These are phyloP conservation scores for Dicyrtoma fusca DNA, from an alignment of 2,888 invertebrate genomes.

Conservation along the genomic window DNA sequence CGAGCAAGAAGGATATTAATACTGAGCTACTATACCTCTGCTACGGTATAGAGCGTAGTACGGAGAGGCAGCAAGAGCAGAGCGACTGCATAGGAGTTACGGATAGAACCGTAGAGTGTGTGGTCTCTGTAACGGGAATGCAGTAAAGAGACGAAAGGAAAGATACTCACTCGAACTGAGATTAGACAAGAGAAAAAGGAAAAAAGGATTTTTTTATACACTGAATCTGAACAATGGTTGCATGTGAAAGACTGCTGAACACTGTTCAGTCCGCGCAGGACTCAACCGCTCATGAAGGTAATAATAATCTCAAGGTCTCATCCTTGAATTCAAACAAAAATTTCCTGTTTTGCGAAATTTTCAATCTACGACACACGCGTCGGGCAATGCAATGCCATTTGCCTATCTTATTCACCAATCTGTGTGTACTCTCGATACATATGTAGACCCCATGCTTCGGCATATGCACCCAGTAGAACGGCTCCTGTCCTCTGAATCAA, in stretches of 20 bases:
- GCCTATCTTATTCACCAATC: no score
- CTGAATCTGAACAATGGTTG: slow-evolving; percentile 35
- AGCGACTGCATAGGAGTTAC: no score
- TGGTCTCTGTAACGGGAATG: slow-evolving; percentile 30
- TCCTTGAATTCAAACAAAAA: slow-evolving; percentile 39
- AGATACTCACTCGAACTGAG: no score
- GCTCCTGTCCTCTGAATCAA: not conserved
- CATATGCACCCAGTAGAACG: not conserved
- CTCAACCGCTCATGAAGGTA: slow-evolving; percentile 35
- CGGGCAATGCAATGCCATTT: slow-evolving; percentile 15
- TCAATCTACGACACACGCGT: slow-evolving; percentile 26
- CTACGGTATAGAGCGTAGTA: no score
- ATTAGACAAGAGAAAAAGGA: not conserved
- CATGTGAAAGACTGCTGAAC: slow-evolving; percentile 40
- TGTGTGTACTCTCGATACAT: no score
- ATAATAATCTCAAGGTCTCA: slow-evolving; percentile 39
- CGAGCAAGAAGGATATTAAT: no score
- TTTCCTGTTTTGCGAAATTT: slow-evolving; percentile 37
- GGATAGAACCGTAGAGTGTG: slow-evolving; percentile 5
- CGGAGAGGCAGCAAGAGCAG: no score
- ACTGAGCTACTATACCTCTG: no score
- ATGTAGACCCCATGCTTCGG: no score
- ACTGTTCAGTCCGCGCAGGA: slow-evolving; percentile 33
- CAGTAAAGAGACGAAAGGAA: slow-evolving; percentile 13
- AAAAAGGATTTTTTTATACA: not conserved